These are phyloP conservation scores for Heliconius himera DNA, from an alignment of 1,140 invertebrate species.

Conservation along the genomic window DNA sequence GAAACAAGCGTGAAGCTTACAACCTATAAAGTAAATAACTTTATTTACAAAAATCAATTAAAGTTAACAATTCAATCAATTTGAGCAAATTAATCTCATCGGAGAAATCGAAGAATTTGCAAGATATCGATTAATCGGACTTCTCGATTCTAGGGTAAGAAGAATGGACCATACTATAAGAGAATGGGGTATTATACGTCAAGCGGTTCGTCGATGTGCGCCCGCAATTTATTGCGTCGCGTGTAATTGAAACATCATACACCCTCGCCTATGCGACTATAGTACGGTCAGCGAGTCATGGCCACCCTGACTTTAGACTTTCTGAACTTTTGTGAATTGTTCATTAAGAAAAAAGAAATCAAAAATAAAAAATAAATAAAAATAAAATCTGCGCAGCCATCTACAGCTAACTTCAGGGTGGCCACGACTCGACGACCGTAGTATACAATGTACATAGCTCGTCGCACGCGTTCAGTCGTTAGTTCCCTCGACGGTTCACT, in stretches of 20 bases:
- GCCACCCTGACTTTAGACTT: no score
- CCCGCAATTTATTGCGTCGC: constrained; percentile 20
- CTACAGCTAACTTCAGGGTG: no score
- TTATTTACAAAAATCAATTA: no score
- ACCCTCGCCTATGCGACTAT: background rate
- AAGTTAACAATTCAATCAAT: background rate
- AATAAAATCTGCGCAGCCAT: no score
- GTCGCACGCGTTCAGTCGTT: background rate
- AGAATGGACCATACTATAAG: background rate
- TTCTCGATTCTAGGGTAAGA: background rate
- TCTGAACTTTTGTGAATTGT: no score
- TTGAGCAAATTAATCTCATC: background rate
- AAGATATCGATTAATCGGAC: background rate
- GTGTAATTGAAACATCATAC: constrained; percentile 38
- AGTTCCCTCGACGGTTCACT: background rate
- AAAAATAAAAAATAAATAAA: no score
- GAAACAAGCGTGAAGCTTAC: no score
- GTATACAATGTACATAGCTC: no score
- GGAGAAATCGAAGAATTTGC: background rate
- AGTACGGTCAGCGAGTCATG: background rate
- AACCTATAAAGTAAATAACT: no score
- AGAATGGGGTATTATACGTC: background rate
- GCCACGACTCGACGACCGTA: no score
- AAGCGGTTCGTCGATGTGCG: constrained; percentile 10
- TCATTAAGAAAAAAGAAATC: no score